Evolutionary conservation across 2,888 invertebrate genomes (phyloP).

Genomic region (Atethmia centrago): DNA sequence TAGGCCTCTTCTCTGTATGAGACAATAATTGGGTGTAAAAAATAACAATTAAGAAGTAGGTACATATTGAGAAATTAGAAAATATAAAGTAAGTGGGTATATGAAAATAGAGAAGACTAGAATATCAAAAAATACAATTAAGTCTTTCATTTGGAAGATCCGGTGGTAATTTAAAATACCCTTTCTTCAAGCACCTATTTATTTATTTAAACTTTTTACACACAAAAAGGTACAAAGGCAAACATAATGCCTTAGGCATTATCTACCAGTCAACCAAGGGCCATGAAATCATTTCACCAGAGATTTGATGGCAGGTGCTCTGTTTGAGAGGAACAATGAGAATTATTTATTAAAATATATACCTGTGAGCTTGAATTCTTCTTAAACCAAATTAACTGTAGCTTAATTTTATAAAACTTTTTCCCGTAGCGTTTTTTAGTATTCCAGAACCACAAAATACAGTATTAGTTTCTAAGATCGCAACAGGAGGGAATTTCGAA

Average conservation of each 20-base stretch:
- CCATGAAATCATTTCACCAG: too few relatives aligned
- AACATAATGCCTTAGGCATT: too few relatives aligned
- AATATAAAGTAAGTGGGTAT: neutral
- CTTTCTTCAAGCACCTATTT: neutral
- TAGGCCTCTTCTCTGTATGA: neutral
- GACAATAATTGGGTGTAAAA: neutral
- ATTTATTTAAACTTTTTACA: too few relatives aligned
- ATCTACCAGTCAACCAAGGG: too few relatives aligned
- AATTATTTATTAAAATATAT: too few relatives aligned
- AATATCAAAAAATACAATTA: neutral
- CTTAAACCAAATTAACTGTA: neutral
- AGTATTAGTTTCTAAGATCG: neutral
- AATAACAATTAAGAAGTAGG: neutral
- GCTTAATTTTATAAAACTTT: neutral
- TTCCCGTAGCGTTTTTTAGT: neutral
- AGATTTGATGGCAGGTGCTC: too few relatives aligned
- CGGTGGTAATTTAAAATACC: neutral
- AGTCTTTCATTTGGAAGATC: neutral
- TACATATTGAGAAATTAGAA: neutral
- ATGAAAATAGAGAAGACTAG: neutral
- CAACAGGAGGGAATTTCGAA: slow-evolving; percentile 1
- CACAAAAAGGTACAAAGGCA: too few relatives aligned
- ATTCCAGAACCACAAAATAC: neutral
- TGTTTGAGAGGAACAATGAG: too few relatives aligned
- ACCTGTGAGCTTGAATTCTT: neutral